Evolutionary conservation across 2,888 invertebrate species (phyloP).

Genomic region (Andrena dorsata): DNA sequence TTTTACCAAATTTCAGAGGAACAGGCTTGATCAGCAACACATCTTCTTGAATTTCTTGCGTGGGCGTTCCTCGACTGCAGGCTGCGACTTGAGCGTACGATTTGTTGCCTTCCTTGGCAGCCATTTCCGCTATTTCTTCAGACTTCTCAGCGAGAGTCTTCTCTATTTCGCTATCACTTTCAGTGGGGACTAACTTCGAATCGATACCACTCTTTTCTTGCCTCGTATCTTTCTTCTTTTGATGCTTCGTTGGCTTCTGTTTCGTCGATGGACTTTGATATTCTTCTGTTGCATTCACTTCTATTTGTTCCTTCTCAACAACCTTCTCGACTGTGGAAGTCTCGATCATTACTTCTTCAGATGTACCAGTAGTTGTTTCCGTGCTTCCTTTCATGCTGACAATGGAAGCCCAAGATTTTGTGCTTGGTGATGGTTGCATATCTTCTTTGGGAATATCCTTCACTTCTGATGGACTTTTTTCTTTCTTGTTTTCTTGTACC

Average conservation of each 20-base stretch:
- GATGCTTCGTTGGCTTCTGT: conserved; percentile 34
- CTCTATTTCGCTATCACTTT: conserved; percentile 4
- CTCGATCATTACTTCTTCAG: conserved; percentile 16
- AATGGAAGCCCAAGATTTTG: conserved; percentile 80
- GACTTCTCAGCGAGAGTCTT: conserved; percentile 35
- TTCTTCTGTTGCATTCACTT: conserved; percentile 8
- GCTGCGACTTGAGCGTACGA: conserved; percentile 90
- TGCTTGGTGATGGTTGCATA: conserved; percentile 59
- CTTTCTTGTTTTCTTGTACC: background rate
- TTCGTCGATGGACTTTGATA: background rate
- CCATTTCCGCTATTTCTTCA: conserved; percentile 43
- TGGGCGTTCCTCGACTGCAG: conserved; percentile 83
- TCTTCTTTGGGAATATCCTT: conserved; percentile 43
- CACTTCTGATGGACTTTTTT: conserved; percentile 10
- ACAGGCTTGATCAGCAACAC: conserved; percentile 65
- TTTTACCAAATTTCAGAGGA: conserved; percentile 47
- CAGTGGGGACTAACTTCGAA: background rate
- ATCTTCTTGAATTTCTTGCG: conserved; percentile 79
- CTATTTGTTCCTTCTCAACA: background rate
- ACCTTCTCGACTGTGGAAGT: background rate
- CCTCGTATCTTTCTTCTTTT: conserved; percentile 35
- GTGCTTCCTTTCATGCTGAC: conserved; percentile 65
- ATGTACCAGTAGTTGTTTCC: conserved; percentile 7
- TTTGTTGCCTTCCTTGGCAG: conserved; percentile 82
- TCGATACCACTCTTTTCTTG: conserved; percentile 18